phyloP scores from a whole-genome alignment of 2,888 invertebrate genomes.

The Agonum fuliginosum region DNA sequence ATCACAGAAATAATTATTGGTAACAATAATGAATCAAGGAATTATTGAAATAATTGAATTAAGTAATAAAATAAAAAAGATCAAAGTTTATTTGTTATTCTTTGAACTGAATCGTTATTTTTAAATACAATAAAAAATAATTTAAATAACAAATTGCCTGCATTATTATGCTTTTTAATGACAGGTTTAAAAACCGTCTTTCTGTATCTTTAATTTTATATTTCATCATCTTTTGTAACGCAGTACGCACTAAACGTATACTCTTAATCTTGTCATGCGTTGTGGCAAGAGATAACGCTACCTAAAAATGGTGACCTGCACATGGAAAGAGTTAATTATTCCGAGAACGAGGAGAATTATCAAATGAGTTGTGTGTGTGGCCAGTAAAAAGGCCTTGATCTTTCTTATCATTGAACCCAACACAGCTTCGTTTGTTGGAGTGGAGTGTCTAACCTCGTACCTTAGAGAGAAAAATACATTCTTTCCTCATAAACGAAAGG shows the following conservation, averaged over 20 bases:
- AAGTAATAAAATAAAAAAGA: too few relatives aligned
- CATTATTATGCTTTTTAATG: too few relatives aligned
- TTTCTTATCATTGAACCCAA: conserved; percentile 43
- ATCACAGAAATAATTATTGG: too few relatives aligned
- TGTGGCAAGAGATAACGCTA: conserved; percentile 41
- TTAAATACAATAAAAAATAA: too few relatives aligned
- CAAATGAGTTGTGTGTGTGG: conserved; percentile 30
- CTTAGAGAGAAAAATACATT: too few relatives aligned
- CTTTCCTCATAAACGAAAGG: conserved; percentile 28
- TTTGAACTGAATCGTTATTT: too few relatives aligned
- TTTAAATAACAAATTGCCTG: too few relatives aligned
- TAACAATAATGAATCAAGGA: too few relatives aligned
- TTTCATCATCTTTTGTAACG: conserved; percentile 39
- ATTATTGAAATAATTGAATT: too few relatives aligned
- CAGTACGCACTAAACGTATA: too few relatives aligned
- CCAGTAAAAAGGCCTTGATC: conserved; percentile 50
- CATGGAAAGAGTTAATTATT: conserved; percentile 48
- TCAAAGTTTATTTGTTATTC: not conserved
- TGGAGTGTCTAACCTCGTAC: conserved; percentile 50
- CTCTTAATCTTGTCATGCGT: conserved; percentile 25
- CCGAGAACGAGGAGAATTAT: conserved; percentile 47
- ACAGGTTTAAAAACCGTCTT: too few relatives aligned
- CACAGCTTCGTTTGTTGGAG: conserved; percentile 32
- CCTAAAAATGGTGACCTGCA: conserved; percentile 57
- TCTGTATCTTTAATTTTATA: too few relatives aligned